Percentiles rank a stretch among this genome's conserved stretches.
phyloP scores from a whole-genome alignment of 23 tunicate species.

The Styela plicata region DNA sequence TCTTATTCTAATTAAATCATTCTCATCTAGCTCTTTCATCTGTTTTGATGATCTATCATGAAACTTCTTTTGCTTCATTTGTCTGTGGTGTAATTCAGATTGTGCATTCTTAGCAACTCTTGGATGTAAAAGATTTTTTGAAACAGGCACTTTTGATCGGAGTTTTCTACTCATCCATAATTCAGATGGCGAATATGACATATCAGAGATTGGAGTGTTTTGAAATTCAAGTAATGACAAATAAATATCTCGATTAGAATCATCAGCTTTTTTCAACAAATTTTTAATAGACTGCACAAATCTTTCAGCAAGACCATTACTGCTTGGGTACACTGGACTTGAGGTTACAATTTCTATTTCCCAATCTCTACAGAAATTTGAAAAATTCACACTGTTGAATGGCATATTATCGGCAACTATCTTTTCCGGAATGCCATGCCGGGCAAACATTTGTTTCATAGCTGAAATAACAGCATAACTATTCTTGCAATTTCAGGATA shows the following conservation, averaged over 20 bases:
- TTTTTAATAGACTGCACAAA: conserved; percentile 25
- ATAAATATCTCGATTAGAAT: conserved; percentile 17
- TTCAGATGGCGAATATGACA: conserved; percentile 34
- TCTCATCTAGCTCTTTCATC: no score
- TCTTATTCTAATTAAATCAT: no score
- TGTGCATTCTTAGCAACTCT: not conserved
- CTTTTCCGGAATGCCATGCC: conserved; percentile 33
- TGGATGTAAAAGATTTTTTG: not conserved
- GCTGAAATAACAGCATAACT: conserved; percentile 20
- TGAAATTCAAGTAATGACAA: conserved; percentile 29
- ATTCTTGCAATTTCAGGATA: conserved; percentile 38
- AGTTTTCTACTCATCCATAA: conserved; percentile 17
- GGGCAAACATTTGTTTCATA: conserved; percentile 32
- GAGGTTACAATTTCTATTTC: conserved; percentile 17
- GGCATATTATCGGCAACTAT: conserved; percentile 36
- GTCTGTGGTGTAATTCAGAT: not conserved
- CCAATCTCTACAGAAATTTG: conserved; percentile 21
- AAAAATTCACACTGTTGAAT: conserved; percentile 19
- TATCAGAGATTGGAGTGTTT: conserved; percentile 6
- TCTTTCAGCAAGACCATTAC: conserved; percentile 43
- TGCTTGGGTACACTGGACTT: conserved; percentile 23
- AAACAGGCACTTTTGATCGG: conserved; percentile 1
- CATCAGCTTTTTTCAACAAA: conserved; percentile 30
- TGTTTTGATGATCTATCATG: no score
- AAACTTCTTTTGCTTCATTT: not conserved